Conservation (phyloP, 2,113 vertebrate genomes). For the Chloropsis cyanopogon region DNA sequence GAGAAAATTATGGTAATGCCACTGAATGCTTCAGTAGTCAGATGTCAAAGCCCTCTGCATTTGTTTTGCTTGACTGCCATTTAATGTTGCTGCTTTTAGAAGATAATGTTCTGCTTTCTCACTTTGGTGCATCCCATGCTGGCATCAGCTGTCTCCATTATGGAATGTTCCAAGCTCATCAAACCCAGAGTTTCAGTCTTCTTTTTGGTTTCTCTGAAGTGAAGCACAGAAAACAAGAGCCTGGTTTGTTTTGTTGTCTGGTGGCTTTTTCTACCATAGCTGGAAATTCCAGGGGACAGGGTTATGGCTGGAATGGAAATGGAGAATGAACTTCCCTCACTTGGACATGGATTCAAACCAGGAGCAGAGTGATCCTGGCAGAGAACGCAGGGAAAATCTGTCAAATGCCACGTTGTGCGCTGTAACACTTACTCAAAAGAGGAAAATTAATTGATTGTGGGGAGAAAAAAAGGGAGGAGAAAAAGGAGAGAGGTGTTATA, state of each 20-base stretch:
- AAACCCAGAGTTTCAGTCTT: not conserved
- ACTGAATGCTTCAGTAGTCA: not conserved
- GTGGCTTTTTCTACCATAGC: not conserved
- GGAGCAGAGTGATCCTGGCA: not conserved
- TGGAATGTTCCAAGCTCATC: not conserved
- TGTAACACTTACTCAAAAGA: not conserved
- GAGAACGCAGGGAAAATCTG: not conserved
- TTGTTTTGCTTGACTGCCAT: not conserved
- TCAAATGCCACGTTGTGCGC: not conserved
- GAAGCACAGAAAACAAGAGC: not conserved
- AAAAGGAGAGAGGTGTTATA: not conserved
- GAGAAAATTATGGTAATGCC: not conserved
- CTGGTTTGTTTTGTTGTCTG: not conserved
- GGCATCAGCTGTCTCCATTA: not conserved
- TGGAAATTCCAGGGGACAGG: not conserved
- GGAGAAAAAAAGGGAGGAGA: accelerated
- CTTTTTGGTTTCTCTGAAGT: not conserved
- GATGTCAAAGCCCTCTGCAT: not conserved
- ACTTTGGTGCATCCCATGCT: not conserved
- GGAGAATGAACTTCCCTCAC: not conserved
- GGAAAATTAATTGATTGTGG: not conserved
- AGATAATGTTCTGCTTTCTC: not conserved
- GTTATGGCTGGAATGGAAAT: not conserved
- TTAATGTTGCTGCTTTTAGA: not conserved
- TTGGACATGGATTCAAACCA: not conserved